These are phyloP conservation scores for Cotesia vestalis DNA, from an alignment of 1,140 invertebrate species.

Conservation along the genomic window DNA sequence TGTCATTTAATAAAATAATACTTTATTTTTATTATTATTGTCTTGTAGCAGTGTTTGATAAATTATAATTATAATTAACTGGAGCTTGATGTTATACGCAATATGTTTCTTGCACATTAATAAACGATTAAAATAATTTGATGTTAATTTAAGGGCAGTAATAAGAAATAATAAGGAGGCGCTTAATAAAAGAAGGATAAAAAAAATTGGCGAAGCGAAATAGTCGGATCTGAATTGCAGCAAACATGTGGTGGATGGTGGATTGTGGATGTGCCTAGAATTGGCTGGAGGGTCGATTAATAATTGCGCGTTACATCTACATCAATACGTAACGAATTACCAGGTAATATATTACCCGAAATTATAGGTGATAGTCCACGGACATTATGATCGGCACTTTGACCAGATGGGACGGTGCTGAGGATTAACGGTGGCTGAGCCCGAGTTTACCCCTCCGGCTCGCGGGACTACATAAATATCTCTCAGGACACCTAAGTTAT, in stretches of 20 bases:
- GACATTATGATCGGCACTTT: constrained; percentile 63
- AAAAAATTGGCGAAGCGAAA: constrained; percentile 13
- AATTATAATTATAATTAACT: neutral
- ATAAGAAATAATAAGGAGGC: neutral
- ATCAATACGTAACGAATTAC: constrained; percentile 62
- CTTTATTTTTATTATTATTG: too few relatives aligned
- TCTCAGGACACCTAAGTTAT: constrained; percentile 1
- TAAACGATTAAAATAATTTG: too few relatives aligned
- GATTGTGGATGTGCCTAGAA: constrained; percentile 49
- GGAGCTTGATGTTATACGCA: neutral
- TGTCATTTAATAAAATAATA: neutral
- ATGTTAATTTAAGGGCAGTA: neutral
- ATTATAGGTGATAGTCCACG: constrained; percentile 65
- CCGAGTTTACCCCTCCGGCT: constrained; percentile 41
- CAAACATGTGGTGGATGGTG: constrained; percentile 56
- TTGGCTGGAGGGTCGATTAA: constrained; percentile 44
- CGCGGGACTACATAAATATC: constrained; percentile 63
- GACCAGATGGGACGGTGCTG: constrained; percentile 57
- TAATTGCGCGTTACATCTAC: constrained; percentile 64
- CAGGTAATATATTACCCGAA: constrained; percentile 66
- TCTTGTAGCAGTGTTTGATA: neutral
- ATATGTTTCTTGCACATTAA: too few relatives aligned
- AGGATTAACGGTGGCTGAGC: constrained; percentile 31
- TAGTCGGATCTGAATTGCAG: constrained; percentile 3
- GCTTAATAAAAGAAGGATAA: neutral